Conservation (phyloP, 2,888 invertebrate genomes). For the Harpalus rufipes region DNA sequence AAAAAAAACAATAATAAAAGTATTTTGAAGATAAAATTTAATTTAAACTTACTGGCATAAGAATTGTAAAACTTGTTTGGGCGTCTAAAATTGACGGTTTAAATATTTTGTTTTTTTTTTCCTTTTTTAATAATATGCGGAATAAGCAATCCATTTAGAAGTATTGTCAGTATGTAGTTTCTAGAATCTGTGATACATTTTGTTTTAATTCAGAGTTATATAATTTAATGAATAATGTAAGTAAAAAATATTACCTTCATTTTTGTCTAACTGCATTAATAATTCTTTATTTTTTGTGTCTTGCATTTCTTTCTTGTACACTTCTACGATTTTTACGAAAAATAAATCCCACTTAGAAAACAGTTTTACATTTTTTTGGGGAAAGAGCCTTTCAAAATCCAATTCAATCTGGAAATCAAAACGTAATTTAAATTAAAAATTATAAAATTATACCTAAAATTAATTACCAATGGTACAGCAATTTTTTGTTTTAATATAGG, state of each 20-base stretch:
- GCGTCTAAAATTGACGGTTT: slow-evolving; percentile 9
- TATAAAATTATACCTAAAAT: no score
- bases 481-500: no score
- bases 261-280: neutral
- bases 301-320: neutral
- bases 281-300: neutral
- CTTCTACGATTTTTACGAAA: no score
- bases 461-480: no score
- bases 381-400: no score
- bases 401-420: no score
- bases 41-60: neutral
- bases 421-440: no score
- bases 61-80: neutral
- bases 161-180: slow-evolving; percentile 7
- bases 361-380: no score
- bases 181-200: neutral
- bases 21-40: neutral
- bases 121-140: slow-evolving; percentile 1
- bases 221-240: neutral
- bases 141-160: neutral
- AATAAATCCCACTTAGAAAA: no score
- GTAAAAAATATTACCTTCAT: neutral
- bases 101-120: slow-evolving; percentile 8
- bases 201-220: neutral
- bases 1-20: neutral